Percentiles rank a stretch among this genome's conserved stretches.
These are phyloP conservation scores for Girardinus metallicus DNA, from an alignment of 2,797 vertebrate species.

Conservation along the genomic window DNA sequence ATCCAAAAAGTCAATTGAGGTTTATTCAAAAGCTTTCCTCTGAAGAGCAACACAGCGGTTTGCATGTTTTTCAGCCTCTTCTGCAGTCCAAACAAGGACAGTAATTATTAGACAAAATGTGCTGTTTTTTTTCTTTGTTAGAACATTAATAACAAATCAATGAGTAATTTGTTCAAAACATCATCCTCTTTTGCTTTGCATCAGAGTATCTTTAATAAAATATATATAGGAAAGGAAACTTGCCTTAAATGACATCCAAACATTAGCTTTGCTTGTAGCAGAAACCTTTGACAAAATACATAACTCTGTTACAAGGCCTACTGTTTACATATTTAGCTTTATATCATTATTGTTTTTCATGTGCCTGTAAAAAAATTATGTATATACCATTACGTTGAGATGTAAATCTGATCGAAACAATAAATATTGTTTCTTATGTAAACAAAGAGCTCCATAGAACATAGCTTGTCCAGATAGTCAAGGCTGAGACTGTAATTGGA, in stretches of 20 bases:
- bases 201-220: neutral
- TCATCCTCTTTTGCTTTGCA: neutral
- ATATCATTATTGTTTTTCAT: neutral
- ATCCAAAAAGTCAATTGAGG: slow-evolving; percentile 32
- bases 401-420: neutral
- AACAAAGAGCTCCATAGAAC: slow-evolving; percentile 17
- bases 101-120: slow-evolving; percentile 51
- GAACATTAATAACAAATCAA: slow-evolving; percentile 19
- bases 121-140: slow-evolving; percentile 12
- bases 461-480: neutral
- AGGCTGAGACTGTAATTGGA: neutral
- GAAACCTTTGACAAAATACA: neutral
- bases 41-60: slow-evolving; percentile 47
- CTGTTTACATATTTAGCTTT: slow-evolving; percentile 8
- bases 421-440: neutral
- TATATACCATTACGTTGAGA: neutral
- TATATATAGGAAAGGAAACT: neutral
- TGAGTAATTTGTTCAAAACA: slow-evolving; percentile 40
- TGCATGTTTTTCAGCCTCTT: slow-evolving; percentile 43
- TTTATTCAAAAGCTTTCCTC: slow-evolving; percentile 46
- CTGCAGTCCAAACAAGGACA: slow-evolving; percentile 36
- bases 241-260: slow-evolving; percentile 1
- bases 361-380: neutral
- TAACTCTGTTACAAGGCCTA: neutral
- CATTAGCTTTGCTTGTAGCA: neutral